Percentiles rank a stretch among this genome's conserved stretches.
Evolutionary conservation across 2,113 vertebrate species (phyloP).

Genomic region (Mesitornis unicolor): DNA sequence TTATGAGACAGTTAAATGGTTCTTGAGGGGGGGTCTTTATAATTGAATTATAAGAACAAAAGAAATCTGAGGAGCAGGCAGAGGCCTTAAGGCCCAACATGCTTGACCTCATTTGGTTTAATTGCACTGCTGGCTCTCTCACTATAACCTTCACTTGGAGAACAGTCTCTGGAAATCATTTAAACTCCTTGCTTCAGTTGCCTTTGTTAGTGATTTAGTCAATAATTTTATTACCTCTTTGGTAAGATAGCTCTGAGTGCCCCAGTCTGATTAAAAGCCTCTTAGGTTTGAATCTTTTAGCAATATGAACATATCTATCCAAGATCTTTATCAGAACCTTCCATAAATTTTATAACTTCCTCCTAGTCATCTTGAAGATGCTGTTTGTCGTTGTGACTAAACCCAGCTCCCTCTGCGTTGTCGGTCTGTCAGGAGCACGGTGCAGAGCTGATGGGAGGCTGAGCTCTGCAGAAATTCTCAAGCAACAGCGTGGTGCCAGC

Average conservation of each 20-base stretch:
- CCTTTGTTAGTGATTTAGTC: constrained; percentile 46
- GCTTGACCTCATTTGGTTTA: constrained; percentile 65
- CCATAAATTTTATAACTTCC: constrained; percentile 13
- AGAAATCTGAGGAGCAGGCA: constrained; percentile 60
- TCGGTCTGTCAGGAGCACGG: background rate
- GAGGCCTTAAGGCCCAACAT: constrained; percentile 40
- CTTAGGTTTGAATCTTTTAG: constrained; percentile 30
- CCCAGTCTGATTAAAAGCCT: constrained; percentile 28
- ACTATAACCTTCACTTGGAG: constrained; percentile 28
- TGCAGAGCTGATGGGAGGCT: background rate
- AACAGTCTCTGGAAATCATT: constrained; percentile 60
- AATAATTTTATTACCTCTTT: constrained; percentile 59
- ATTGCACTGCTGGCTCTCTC: constrained; percentile 45
- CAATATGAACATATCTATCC: background rate
- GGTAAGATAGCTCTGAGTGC: constrained; percentile 15
- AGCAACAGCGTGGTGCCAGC: background rate
- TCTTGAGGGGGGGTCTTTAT: constrained; percentile 25
- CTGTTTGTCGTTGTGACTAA: background rate
- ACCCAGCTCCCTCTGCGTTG: background rate
- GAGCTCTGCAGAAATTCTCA: background rate
- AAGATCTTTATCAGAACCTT: constrained; percentile 16
- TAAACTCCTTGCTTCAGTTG: constrained; percentile 51
- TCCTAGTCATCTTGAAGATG: background rate
- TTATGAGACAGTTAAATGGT: constrained; percentile 44
- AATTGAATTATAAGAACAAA: constrained; percentile 66